Evolutionary conservation across 2,797 vertebrate species (phyloP).

Genomic region (Phrynocephalus guinanensis): DNA sequence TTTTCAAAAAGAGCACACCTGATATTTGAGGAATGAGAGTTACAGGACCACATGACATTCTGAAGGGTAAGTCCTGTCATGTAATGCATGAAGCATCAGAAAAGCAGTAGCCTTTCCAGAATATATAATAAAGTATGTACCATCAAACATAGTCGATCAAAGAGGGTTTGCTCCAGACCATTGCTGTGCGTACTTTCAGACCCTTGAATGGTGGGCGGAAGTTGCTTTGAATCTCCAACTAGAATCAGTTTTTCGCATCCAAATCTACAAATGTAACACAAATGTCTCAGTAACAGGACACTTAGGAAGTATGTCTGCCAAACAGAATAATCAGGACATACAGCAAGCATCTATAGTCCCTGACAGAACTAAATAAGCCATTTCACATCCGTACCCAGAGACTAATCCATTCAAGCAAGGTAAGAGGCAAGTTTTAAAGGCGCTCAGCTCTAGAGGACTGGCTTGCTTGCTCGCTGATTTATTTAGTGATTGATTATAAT

Average conservation of each 20-base stretch:
- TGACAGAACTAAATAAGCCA: no score
- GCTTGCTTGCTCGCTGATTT: no score
- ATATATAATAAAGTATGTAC: conserved; percentile 55
- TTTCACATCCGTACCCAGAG: no score
- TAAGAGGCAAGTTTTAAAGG: no score
- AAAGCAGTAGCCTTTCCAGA: background rate
- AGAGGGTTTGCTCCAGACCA: conserved; percentile 84
- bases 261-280: conserved; percentile 73
- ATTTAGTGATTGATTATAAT: no score
- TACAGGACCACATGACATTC: background rate
- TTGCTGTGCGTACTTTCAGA: conserved; percentile 78
- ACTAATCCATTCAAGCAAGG: no score
- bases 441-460: no score
- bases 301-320: no score
- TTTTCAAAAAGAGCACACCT: background rate
- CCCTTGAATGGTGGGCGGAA: conserved; percentile 82
- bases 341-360: no score
- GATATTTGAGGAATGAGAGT: background rate
- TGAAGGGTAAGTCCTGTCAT: background rate
- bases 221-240: conserved; percentile 82
- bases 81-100: background rate
- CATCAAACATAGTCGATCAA: conserved; percentile 82
- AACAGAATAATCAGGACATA: no score
- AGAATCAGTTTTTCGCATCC: conserved; percentile 83
- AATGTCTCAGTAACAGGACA: no score